These are phyloP conservation scores for Ditylenchus dipsaci DNA, from an alignment of 1,140 invertebrate genomes.

Conservation along the genomic window DNA sequence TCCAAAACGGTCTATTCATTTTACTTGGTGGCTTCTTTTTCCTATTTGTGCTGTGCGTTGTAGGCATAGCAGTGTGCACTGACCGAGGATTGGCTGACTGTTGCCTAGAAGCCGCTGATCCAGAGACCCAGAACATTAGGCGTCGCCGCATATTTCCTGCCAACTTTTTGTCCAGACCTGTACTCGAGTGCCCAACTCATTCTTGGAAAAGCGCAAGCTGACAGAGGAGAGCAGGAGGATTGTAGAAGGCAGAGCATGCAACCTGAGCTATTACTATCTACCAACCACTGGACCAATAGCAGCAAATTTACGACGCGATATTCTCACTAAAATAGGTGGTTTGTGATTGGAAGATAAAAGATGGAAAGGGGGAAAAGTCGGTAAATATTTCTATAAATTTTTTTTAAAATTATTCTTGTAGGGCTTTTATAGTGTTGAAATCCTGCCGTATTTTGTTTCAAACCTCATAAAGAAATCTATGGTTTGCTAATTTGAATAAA, in stretches of 20 bases:
- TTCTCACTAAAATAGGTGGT: not conserved
- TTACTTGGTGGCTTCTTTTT: slow-evolving; percentile 47
- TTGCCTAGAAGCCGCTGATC: slow-evolving; percentile 31
- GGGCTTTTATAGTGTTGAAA: too few relatives aligned
- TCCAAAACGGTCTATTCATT: slow-evolving; percentile 42
- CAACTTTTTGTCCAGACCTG: slow-evolving; percentile 2
- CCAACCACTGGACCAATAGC: not conserved
- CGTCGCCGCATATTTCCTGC: not conserved
- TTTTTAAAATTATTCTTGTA: too few relatives aligned
- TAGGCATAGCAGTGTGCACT: slow-evolving; percentile 45
- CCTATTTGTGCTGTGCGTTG: slow-evolving; percentile 49
- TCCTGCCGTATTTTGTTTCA: too few relatives aligned
- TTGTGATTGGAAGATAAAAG: too few relatives aligned
- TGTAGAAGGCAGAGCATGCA: not conserved
- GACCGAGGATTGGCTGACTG: slow-evolving; percentile 40
- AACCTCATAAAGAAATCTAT: too few relatives aligned
- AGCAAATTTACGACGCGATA: not conserved
- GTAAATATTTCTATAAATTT: too few relatives aligned
- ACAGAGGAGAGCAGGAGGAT: not conserved
- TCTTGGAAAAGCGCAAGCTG: not conserved
- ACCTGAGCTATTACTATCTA: not conserved
- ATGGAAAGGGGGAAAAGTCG: too few relatives aligned
- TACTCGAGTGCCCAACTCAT: not conserved
- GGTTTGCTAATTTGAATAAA: too few relatives aligned
- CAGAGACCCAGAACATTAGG: not conserved